phyloP scores from a whole-genome alignment of 64 coral and sea anemone species.

The Actinia equina region DNA sequence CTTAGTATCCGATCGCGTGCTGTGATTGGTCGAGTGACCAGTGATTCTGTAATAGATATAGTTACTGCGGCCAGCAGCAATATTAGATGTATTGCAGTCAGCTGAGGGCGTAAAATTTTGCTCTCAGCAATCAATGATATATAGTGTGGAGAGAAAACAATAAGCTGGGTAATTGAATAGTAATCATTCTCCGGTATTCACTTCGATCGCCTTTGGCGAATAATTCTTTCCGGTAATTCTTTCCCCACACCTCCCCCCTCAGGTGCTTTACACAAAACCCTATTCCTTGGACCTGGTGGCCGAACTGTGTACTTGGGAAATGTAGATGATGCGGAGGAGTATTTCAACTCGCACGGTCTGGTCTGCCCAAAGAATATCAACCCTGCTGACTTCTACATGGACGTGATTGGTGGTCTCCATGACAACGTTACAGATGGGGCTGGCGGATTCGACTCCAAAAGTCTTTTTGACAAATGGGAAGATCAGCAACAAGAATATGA shows the following conservation, averaged over 20 bases:
- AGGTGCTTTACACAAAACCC: constrained; percentile 75
- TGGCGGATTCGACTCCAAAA: constrained; percentile 12
- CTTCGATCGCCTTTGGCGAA: no score
- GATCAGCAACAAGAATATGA: neutral
- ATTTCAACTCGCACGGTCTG: constrained; percentile 54
- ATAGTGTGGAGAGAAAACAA: no score
- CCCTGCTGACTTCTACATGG: constrained; percentile 93
- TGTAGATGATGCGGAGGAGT: constrained; percentile 50
- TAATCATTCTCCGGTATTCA: neutral
- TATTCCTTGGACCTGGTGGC: constrained; percentile 77
- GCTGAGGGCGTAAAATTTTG: no score
- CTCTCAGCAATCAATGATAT: no score
- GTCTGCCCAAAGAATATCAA: constrained; percentile 62
- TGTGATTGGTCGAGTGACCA: no score
- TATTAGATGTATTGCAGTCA: no score
- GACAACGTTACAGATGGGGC: constrained; percentile 20
- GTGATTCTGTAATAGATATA: no score
- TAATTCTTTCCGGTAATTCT: neutral
- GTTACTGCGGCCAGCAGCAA: no score
- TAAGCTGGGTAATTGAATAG: no score
- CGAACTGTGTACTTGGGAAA: constrained; percentile 73
- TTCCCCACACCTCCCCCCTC: neutral
- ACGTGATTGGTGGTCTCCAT: constrained; percentile 71
- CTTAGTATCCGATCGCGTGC: no score
- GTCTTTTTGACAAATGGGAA: constrained; percentile 42